Percentiles rank a stretch among this genome's conserved stretches.
These are phyloP conservation scores for Hedya salicella DNA, from an alignment of 2,888 invertebrate species.

Conservation along the genomic window DNA sequence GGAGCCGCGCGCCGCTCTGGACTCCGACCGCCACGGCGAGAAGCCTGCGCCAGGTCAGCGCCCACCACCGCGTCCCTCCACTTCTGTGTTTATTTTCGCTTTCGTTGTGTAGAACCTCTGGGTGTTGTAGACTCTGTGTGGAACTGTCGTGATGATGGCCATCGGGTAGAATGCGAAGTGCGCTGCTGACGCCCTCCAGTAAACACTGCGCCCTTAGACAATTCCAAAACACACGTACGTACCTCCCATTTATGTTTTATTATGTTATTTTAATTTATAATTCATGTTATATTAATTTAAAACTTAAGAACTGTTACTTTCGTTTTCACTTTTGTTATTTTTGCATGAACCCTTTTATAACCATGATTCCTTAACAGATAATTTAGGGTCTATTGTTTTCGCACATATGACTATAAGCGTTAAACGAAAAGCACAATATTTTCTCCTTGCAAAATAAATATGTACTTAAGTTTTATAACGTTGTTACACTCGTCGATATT, in stretches of 20 bases:
- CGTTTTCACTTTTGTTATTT: constrained; percentile 48
- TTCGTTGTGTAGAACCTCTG: constrained; percentile 84
- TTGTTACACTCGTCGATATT: too few species aligned
- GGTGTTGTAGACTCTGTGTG: constrained; percentile 81
- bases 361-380: background rate
- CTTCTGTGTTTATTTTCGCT: constrained; percentile 85
- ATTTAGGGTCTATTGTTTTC: background rate
- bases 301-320: constrained; percentile 49
- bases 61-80: constrained; percentile 74
- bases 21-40: constrained; percentile 56
- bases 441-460: background rate
- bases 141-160: constrained; percentile 83
- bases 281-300: too few species aligned
- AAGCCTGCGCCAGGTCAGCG: constrained; percentile 85
- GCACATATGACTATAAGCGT: background rate
- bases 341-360: constrained; percentile 34
- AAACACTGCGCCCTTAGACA: constrained; percentile 81
- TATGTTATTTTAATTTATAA: constrained; percentile 50
- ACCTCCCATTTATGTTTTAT: constrained; percentile 73
- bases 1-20: constrained; percentile 79
- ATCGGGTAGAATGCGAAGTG: constrained; percentile 85
- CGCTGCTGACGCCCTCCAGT: constrained; percentile 84
- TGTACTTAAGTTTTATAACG: too few species aligned
- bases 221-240: constrained; percentile 81
- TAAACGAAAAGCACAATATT: background rate